phyloP scores from a whole-genome alignment of 2,888 invertebrate species.

The Zele albiditarsus region DNA sequence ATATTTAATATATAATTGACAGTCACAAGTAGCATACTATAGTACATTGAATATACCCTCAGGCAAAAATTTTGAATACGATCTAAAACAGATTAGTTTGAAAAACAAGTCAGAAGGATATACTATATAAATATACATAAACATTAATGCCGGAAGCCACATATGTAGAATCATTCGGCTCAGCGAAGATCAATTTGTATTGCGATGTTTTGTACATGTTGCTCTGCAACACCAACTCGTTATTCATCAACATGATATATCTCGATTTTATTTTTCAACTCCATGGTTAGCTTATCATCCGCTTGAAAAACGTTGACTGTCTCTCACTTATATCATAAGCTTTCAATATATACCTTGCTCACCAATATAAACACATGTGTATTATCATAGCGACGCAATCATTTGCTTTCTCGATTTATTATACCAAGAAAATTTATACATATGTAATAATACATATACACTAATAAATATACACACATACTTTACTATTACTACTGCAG shows the following conservation, averaged over 20 bases:
- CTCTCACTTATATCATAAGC: conserved; percentile 29
- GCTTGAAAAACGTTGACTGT: conserved; percentile 24
- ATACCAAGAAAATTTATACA: neutral
- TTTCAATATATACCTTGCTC: conserved; percentile 9
- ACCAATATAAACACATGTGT: neutral
- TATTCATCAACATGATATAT: conserved; percentile 29
- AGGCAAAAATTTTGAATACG: neutral
- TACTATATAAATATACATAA: neutral
- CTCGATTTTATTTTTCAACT: conserved; percentile 25
- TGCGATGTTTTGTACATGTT: neutral
- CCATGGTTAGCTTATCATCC: conserved; percentile 40
- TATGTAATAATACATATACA: neutral
- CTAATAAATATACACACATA: conserved; percentile 5
- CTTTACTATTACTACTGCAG: neutral
- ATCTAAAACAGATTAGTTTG: neutral
- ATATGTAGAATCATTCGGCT: conserved; percentile 16
- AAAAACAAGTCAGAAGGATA: neutral
- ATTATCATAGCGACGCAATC: conserved; percentile 30
- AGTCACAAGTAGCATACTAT: neutral
- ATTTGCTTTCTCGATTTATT: conserved; percentile 16
- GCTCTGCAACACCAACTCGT: conserved; percentile 31
- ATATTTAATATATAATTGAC: too few species aligned
- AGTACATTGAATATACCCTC: neutral
- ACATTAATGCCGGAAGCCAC: conserved; percentile 37
- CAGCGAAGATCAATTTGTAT: conserved; percentile 36